These are phyloP conservation scores for Cheilosia soror DNA, from an alignment of 2,888 invertebrate genomes.

Conservation along the genomic window DNA sequence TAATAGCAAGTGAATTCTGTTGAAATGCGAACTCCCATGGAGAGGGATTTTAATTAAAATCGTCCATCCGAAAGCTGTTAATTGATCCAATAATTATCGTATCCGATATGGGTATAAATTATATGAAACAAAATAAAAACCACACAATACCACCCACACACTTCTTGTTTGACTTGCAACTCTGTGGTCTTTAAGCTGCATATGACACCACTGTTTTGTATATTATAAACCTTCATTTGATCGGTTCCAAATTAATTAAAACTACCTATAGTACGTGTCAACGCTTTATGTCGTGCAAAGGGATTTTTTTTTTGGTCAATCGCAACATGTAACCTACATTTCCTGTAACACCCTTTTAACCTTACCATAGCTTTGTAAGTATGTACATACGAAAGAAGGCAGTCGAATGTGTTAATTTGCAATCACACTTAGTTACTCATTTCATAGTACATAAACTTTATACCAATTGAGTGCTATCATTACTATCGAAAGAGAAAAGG, in stretches of 20 bases:
- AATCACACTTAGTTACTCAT: not conserved
- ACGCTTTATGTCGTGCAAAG: not conserved
- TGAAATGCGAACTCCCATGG: not conserved
- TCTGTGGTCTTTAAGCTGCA: not conserved
- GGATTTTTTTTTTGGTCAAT: not conserved
- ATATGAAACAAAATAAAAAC: not conserved
- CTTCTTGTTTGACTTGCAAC: not conserved
- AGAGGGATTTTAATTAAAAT: conserved; percentile 16
- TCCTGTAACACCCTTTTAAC: too few relatives aligned
- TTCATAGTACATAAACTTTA: conserved; percentile 1
- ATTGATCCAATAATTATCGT: conserved; percentile 20
- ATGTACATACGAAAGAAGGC: not conserved
- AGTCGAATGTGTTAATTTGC: not conserved
- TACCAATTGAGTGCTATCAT: conserved; percentile 1
- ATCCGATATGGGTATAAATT: not conserved
- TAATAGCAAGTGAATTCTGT: not conserved
- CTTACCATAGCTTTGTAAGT: too few relatives aligned
- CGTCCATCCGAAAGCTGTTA: conserved; percentile 3
- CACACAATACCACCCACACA: not conserved
- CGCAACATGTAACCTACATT: not conserved
- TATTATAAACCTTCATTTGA: not conserved
- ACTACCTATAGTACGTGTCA: not conserved
- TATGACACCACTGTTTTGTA: too few relatives aligned
- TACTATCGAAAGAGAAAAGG: conserved; percentile 13
- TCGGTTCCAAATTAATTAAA: not conserved